Conservation (phyloP, 2,888 invertebrate genomes). For the Metopia argyrocephala region DNA sequence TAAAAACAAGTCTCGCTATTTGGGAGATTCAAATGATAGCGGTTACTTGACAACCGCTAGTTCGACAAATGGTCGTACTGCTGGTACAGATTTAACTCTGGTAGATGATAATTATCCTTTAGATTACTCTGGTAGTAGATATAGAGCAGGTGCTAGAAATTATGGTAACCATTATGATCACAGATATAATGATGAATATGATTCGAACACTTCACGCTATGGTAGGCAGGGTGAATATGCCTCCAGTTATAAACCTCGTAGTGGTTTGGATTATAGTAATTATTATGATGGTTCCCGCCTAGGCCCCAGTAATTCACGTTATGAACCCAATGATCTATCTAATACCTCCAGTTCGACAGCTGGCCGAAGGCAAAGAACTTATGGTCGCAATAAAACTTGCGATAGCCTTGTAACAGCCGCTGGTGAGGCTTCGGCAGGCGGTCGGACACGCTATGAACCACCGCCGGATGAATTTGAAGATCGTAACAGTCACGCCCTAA, state of each 20-base stretch:
- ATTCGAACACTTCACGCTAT: constrained; percentile 68
- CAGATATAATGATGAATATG: constrained; percentile 73
- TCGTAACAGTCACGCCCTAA: constrained; percentile 60
- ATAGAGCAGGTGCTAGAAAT: constrained; percentile 66
- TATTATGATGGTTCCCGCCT: constrained; percentile 70
- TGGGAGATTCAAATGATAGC: constrained; percentile 75
- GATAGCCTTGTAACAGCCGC: constrained; percentile 66
- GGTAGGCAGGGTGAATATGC: constrained; percentile 68
- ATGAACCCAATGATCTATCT: constrained; percentile 70
- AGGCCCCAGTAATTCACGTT: constrained; percentile 69
- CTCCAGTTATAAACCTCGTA: constrained; percentile 68
- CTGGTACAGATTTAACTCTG: constrained; percentile 64
- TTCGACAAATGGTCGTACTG: constrained; percentile 66
- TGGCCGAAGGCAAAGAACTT: constrained; percentile 67
- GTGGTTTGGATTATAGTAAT: constrained; percentile 67
- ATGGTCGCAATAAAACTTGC: constrained; percentile 72
- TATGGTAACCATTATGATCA: constrained; percentile 65
- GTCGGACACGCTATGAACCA: constrained; percentile 66
- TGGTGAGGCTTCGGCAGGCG: constrained; percentile 62
- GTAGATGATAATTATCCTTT: constrained; percentile 75
- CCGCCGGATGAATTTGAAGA: constrained; percentile 58
- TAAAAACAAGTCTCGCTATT: constrained; percentile 73
- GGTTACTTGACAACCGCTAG: constrained; percentile 73
- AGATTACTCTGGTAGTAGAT: constrained; percentile 70
- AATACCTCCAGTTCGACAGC: constrained; percentile 38